Base-by-base conservation (phyloP, 2,888 invertebrate species). In the Bugulina stolonifera region DNA sequence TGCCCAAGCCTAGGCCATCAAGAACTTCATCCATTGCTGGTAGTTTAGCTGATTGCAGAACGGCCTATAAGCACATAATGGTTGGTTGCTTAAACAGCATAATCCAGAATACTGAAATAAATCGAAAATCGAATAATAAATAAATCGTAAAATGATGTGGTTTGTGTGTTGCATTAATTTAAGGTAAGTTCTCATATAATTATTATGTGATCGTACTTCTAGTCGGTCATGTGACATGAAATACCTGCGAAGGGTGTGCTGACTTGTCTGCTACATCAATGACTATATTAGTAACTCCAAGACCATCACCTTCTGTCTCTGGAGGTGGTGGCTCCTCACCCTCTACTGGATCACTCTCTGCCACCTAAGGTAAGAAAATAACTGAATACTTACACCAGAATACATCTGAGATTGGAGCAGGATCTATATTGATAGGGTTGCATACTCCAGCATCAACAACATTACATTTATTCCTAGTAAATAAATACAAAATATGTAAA, bases 1-100 rank as follows among this genome's bases (percentile, higher is more conserved):
- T 81, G 35, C 84, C 84, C 14, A 84, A 77, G 27, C 85, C 85
- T 72, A 85, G 77, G 3, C 84, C 85, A 77, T 85, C 83, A 71
- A 84, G 73, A 23, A 84, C 82, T 82, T 84, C 74, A 22, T 57
- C 69, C 14, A 73, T 57, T 22, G 69, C 18, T 25, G 75, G 75
- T 43, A 75, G 43, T 58, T 73, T 70, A 10, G 32, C 3, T 29
- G 29, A 64, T 32, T 64, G 64, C 32, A 64, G n/a, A 1, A 64
- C 64, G n/a, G 27, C 18, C 64, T 64, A 32, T 32, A 32, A 5
- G 25, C n/a, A 43, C 43, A 43, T 43, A 43, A 43, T 43, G 43
- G 18, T n/a, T n/a, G n/a, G n/a, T n/a, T n/a, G n/a, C n/a, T n/a
- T n/a, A n/a, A n/a, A n/a, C n/a, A n/a, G n/a, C n/a, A n/a, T n/a